phyloP scores from a whole-genome alignment of 2,797 vertebrate species.

The Pseudochromis fuscus region DNA sequence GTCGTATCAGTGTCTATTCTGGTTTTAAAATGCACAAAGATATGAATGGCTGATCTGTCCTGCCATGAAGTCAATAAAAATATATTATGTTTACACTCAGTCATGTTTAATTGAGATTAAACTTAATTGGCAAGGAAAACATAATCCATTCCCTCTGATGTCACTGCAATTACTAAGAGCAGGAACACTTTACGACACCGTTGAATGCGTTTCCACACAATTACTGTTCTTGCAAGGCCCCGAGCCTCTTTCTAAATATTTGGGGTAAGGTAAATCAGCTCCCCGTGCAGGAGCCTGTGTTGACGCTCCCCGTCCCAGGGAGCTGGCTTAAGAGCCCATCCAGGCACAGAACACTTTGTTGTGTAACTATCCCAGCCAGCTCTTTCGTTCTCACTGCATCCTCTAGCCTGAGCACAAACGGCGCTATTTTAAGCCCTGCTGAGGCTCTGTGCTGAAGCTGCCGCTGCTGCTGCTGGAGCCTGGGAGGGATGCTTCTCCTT shows the following conservation, averaged over 20 bases:
- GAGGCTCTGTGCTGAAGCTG: constrained; percentile 59
- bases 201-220: too few relatives aligned
- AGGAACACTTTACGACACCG: too few relatives aligned
- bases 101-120: background rate
- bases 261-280: constrained; percentile 27
- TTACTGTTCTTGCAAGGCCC: background rate
- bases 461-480: constrained; percentile 52
- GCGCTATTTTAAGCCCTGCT: constrained; percentile 80
- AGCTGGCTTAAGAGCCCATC: constrained; percentile 64
- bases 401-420: constrained; percentile 68
- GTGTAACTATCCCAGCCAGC: constrained; percentile 73
- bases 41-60: background rate
- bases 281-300: constrained; percentile 6
- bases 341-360: constrained; percentile 70
- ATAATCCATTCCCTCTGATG: background rate
- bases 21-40: constrained; percentile 12
- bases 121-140: background rate
- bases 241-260: constrained; percentile 13
- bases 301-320: constrained; percentile 49
- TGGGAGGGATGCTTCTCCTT: constrained; percentile 73
- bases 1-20: background rate
- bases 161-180: constrained; percentile 2
- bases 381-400: constrained; percentile 63
- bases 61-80: background rate
- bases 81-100: too few relatives aligned